These are phyloP conservation scores for Ciconia maguari DNA, from an alignment of 2,113 vertebrate species.

Conservation along the genomic window DNA sequence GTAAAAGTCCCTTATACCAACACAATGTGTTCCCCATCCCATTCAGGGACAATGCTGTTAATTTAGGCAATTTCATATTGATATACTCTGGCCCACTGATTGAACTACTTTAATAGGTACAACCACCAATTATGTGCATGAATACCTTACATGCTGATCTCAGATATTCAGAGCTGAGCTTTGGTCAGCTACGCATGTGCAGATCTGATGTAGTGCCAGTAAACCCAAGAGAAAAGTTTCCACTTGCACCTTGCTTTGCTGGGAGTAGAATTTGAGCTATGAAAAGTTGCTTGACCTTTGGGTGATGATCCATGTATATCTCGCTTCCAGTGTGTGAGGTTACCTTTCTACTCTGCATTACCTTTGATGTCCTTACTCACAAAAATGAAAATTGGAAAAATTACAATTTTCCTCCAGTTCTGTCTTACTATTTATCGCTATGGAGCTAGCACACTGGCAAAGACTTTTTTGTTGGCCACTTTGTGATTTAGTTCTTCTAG, in stretches of 20 bases:
- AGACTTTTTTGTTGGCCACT: background rate
- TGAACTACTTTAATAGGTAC: background rate
- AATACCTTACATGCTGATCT: background rate
- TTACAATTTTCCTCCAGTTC: background rate
- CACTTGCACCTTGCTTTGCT: background rate
- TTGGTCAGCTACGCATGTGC: background rate
- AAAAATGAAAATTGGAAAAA: background rate
- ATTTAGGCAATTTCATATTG: background rate
- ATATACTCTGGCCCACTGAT: background rate
- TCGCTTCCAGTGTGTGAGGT: background rate
- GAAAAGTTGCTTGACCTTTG: background rate
- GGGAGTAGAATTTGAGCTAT: background rate
- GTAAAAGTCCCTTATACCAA: background rate
- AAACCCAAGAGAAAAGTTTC: background rate
- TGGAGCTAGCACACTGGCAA: background rate
- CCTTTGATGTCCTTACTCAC: background rate
- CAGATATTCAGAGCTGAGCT: background rate
- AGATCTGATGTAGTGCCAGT: background rate
- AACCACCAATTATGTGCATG: background rate
- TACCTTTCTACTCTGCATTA: background rate
- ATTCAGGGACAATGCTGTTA: background rate
- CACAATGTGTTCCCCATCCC: background rate
- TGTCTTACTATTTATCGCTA: background rate
- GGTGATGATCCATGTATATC: background rate
- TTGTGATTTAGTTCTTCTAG: background rate